phyloP scores from a whole-genome alignment of 2,888 invertebrate species.

The Therioaphis trifolii region DNA sequence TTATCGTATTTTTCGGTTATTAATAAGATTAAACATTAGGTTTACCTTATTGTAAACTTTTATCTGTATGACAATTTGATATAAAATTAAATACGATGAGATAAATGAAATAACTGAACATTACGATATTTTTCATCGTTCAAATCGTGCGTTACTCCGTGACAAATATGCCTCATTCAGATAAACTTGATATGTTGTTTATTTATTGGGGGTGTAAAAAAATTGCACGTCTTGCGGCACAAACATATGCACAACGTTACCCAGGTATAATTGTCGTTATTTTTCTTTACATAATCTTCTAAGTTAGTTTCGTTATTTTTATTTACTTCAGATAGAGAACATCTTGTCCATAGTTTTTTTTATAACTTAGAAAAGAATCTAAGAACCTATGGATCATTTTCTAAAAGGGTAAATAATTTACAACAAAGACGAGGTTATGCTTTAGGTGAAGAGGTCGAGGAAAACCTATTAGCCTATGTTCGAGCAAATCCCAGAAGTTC shows the following conservation, averaged over 20 bases:
- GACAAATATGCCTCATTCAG: too few species aligned
- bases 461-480: too few species aligned
- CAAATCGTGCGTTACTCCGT: slow-evolving; percentile 9
- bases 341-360: too few species aligned
- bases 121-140: slow-evolving; percentile 6
- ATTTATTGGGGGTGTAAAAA: not conserved
- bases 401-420: slow-evolving; percentile 4
- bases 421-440: slow-evolving; percentile 25
- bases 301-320: not conserved
- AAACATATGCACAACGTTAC: not conserved
- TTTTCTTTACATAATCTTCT: slow-evolving; percentile 3
- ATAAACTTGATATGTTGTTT: too few species aligned
- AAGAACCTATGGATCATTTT: slow-evolving; percentile 25
- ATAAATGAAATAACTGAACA: slow-evolving; percentile 15
- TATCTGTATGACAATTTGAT: not conserved
- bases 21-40: too few species aligned
- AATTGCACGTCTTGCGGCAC: not conserved
- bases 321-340: slow-evolving; percentile 19
- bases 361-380: too few species aligned
- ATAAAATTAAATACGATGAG: not conserved
- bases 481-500: too few species aligned
- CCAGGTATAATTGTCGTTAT: slow-evolving; percentile 3
- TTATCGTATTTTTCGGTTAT: too few species aligned
- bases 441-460: slow-evolving; percentile 22
- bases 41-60: too few species aligned